Conservation (phyloP, 2,113 vertebrate genomes). For the Nothobranchius furzeri region DNA sequence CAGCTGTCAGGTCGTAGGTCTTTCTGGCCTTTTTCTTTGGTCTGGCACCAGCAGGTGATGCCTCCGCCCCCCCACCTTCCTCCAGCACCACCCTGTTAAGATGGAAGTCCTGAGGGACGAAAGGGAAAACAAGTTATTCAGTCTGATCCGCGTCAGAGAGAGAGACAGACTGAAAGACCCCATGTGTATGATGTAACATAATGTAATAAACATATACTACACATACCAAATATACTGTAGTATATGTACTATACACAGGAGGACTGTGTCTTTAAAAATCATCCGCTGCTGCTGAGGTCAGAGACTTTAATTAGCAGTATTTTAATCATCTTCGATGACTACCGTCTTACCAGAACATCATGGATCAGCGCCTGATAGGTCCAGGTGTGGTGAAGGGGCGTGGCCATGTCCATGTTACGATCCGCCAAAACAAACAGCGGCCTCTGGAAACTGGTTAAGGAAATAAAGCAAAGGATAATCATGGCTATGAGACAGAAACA, state of each 20-base stretch:
- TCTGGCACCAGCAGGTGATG: conserved; percentile 89
- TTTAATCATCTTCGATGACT: too few species aligned
- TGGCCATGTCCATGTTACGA: conserved; percentile 97
- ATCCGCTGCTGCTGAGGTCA: too few species aligned
- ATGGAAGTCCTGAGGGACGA: conserved; percentile 87
- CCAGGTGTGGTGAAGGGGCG: conserved; percentile 98
- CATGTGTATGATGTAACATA: too few species aligned
- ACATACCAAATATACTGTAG: too few species aligned
- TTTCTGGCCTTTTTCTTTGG: conserved; percentile 97
- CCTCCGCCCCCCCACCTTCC: conserved; percentile 85
- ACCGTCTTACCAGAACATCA: conserved; percentile 91
- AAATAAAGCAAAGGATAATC: conserved; percentile 37
- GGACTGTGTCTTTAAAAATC: too few species aligned
- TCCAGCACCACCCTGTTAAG: conserved; percentile 93
- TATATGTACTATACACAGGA: too few species aligned
- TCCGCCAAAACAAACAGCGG: conserved; percentile 94
- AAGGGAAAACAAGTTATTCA: background rate
- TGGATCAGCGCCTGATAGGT: conserved; percentile 99
- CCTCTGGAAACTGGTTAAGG: conserved; percentile 90
- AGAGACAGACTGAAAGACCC: too few species aligned
- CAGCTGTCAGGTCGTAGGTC: conserved; percentile 91
- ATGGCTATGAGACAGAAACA: too few species aligned
- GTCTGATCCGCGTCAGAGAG: background rate
- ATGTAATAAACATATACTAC: too few species aligned
- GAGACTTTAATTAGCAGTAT: too few species aligned